Evolutionary conservation across 2,113 vertebrate genomes (phyloP), one percentile per base, ranked within the genome.

Genomic region (Sander lucioperca): DNA sequence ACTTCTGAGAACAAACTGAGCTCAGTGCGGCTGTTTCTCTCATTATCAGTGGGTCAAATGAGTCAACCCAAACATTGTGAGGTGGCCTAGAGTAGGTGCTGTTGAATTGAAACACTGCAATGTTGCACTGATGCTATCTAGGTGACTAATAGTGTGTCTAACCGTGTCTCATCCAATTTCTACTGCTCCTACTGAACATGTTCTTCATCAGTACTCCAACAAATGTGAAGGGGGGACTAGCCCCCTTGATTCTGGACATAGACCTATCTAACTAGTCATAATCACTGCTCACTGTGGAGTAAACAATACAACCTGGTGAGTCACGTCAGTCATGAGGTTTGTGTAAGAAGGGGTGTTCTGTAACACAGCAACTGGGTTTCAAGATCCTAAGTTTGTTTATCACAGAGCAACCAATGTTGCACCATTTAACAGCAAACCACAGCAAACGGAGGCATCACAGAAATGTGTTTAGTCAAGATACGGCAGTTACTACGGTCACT

Each of bases 391-490:
- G 27, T 45, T 59, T 74, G 69, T 87, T 80, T 75, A 66, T 56
- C 25, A 33, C 56, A 47, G 19, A 47, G 51, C 30, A 67, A 78
- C 21, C 58, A 66, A 71, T 48, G 56, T 76, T 74, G 23, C 75
- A 74, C 57, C 54, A 82, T 74, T 82, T 54, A 79, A 53, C n/a
- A 62, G 51, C 11, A 74, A 70, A 79, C 18, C 23, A 57, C 64
- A 69, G 50, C 11, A 8, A 39, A 43, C 39, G 23, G 48, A 59
- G 23, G 43, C n/a, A 21, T n/a, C 9, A 33, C 30, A 64, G n/a
- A 76, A 58, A 63, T 56, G 48, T 30, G 9, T 62, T 58, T 65
- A 56, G 56, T 57, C 45, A 11, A 61, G 39, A 74, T n/a, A n/a
- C 1, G 77, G 25, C 36, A 15, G 63, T 48, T 80, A 18, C 18